Evolutionary conservation across 2,113 vertebrate genomes (phyloP).

Genomic region (Erinaceus europaeus): DNA sequence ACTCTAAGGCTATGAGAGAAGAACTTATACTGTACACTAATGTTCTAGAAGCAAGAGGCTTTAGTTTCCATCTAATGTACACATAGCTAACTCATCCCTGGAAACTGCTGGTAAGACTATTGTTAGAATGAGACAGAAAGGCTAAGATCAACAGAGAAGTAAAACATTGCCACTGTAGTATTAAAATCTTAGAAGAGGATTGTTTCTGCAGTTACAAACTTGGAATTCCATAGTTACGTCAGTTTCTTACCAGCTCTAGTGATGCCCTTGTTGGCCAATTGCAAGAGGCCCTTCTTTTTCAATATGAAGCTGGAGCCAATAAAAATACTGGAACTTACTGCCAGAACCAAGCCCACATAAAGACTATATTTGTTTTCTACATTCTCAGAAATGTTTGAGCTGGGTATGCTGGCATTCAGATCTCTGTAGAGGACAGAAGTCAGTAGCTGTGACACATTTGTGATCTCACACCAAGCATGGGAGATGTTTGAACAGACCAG

Average conservation of each 20-base stretch:
- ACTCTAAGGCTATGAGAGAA: neutral
- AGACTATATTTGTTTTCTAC: constrained; percentile 76
- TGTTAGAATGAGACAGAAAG: neutral
- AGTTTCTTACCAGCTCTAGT: constrained; percentile 82
- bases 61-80: no score
- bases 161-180: no score
- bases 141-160: neutral
- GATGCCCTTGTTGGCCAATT: constrained; percentile 79
- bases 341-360: constrained; percentile 81
- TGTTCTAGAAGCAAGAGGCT: no score
- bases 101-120: neutral
- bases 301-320: constrained; percentile 87
- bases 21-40: neutral
- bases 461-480: constrained; percentile 80
- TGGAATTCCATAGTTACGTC: neutral
- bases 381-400: constrained; percentile 50
- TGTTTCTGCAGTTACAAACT: neutral
- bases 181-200: neutral
- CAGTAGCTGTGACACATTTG: constrained; percentile 64
- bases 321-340: constrained; percentile 83
- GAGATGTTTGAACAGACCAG: constrained; percentile 72
- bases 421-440: constrained; percentile 26
- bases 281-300: constrained; percentile 88
- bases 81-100: neutral
- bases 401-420: constrained; percentile 59